Percentiles rank a stretch among this genome's conserved stretches.
These are phyloP conservation scores for Toxostoma redivivum DNA, from an alignment of 2,113 vertebrate genomes.

Conservation along the genomic window DNA sequence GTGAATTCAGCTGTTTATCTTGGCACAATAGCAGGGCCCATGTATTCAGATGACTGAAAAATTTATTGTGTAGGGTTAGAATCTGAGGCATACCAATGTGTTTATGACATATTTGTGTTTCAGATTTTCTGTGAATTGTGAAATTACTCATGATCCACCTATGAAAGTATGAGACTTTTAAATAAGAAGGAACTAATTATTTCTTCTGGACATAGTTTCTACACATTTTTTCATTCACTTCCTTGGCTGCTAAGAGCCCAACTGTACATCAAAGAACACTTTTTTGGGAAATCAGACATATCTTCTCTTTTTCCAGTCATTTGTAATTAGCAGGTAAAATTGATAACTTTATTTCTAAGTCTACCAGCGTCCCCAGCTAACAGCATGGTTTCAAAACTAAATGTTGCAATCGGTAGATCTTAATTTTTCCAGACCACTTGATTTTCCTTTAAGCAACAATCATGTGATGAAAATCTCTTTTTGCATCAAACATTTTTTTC, in stretches of 20 bases:
- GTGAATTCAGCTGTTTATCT: neutral
- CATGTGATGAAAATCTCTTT: neutral
- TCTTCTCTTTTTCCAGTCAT: neutral
- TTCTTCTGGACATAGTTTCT: neutral
- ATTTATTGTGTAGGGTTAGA: neutral
- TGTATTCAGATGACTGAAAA: neutral
- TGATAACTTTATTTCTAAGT: neutral
- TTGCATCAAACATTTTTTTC: neutral
- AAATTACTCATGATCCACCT: neutral
- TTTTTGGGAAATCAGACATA: neutral
- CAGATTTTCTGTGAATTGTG: neutral
- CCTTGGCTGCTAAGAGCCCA: neutral
- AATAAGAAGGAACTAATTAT: neutral
- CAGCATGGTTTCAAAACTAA: neutral
- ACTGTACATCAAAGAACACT: neutral
- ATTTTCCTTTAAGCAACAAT: neutral
- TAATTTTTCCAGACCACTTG: neutral
- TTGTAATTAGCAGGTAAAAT: neutral
- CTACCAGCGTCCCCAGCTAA: fast-evolving
- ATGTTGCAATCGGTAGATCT: neutral
- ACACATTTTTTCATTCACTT: neutral
- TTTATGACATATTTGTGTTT: neutral
- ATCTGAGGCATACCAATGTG: fast-evolving
- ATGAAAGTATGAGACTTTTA: neutral
- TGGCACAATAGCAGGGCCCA: neutral